phyloP scores from a whole-genome alignment of 2,113 vertebrate genomes.

The Bos javanicus region DNA sequence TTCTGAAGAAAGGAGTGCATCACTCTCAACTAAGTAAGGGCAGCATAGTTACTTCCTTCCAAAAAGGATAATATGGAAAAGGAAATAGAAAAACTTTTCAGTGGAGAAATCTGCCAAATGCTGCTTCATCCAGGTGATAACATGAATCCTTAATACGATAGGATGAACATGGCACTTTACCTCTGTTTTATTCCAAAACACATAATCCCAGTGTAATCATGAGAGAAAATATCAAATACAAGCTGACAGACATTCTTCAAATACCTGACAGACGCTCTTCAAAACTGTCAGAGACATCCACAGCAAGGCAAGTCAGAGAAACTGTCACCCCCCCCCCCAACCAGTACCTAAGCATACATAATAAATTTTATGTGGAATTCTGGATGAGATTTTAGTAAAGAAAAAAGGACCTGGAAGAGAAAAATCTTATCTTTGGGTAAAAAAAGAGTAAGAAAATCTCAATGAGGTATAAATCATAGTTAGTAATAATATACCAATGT shows the following conservation, averaged over 20 bases:
- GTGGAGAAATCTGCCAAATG: neutral
- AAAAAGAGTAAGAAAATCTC: neutral
- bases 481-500: neutral
- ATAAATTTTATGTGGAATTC: neutral
- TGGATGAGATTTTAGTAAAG: neutral
- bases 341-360: neutral
- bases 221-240: neutral
- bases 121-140: neutral
- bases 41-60: neutral
- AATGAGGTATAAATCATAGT: neutral
- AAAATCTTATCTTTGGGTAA: neutral
- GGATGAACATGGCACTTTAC: neutral
- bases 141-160: neutral
- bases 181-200: neutral
- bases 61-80: neutral
- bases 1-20: neutral
- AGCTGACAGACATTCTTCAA: neutral
- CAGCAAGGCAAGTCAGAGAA: neutral
- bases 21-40: neutral
- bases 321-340: neutral
- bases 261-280: neutral
- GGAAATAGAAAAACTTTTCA: neutral
- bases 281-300: neutral
- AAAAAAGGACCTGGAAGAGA: neutral
- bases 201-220: neutral